Evolutionary conservation across 1,140 invertebrate species (phyloP).

Genomic region (Bombus picipes): DNA sequence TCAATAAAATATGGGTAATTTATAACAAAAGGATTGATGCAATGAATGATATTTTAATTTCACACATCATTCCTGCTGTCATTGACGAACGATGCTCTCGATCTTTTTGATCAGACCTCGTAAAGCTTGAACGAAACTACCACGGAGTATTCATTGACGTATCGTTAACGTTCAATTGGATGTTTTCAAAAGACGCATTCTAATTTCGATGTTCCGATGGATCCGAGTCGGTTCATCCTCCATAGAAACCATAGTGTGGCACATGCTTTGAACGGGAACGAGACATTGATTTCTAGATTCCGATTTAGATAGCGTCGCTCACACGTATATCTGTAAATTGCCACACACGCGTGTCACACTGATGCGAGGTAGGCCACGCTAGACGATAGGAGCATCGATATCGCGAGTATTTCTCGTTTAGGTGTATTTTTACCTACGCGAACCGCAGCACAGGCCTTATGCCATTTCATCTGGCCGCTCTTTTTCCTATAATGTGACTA

Average conservation of each 20-base stretch:
- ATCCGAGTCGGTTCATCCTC: slow-evolving; percentile 12
- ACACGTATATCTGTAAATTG: slow-evolving; percentile 10
- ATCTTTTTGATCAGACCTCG: background rate
- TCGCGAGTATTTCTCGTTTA: background rate
- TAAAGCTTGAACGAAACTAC: background rate
- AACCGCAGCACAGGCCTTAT: background rate
- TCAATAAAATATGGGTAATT: no score
- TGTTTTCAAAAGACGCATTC: slow-evolving; percentile 18
- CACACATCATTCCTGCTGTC: no score
- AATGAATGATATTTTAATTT: no score
- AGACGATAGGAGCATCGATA: slow-evolving; percentile 20
- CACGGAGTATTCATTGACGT: background rate
- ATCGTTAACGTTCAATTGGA: background rate
- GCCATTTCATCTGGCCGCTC: no score
- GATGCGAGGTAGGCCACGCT: slow-evolving; percentile 1
- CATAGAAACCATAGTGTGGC: background rate
- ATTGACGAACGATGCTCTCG: no score
- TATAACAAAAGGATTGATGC: no score
- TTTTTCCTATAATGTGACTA: background rate
- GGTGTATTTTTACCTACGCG: background rate
- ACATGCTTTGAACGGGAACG: slow-evolving; percentile 43
- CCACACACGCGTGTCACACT: background rate
- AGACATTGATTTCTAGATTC: slow-evolving; percentile 73
- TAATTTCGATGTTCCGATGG: slow-evolving; percentile 28
- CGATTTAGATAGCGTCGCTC: slow-evolving; percentile 66